Conservation (phyloP, 2,888 invertebrate species). For the Catocala fraxini region DNA sequence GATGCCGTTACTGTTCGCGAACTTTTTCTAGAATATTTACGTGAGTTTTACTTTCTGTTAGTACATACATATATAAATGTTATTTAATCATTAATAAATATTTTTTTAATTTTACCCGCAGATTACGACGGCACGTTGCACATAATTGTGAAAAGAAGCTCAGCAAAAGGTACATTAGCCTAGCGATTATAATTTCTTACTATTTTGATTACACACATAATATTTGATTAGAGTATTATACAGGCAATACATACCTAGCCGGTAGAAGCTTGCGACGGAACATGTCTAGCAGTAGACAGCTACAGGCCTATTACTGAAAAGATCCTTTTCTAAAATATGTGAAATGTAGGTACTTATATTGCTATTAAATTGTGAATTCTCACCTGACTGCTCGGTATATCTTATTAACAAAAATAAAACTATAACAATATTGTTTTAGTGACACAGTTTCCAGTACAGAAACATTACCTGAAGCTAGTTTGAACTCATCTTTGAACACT, state of each 20-base stretch:
- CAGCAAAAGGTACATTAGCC: constrained; percentile 39
- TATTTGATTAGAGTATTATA: no score
- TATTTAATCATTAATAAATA: background rate
- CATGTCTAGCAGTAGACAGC: no score
- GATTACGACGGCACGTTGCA: constrained; percentile 64
- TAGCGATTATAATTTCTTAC: no score
- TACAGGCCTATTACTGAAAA: no score
- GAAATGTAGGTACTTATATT: no score
- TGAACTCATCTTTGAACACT: constrained; percentile 44
- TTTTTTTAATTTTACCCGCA: constrained; percentile 42
- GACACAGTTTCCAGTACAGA: constrained; percentile 9
- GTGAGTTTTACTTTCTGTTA: constrained; percentile 53
- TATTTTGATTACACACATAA: no score
- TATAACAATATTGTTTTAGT: constrained; percentile 9
- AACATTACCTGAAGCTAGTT: constrained; percentile 26
- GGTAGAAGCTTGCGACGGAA: no score
- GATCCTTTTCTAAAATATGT: no score
- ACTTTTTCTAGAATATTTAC: constrained; percentile 64
- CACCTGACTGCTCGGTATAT: no score
- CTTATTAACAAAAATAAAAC: no score
- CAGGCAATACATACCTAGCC: no score
- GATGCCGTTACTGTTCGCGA: constrained; percentile 62
- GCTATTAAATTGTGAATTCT: no score
- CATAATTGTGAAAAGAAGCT: constrained; percentile 57
- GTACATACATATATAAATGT: background rate